Percentiles rank a stretch among this genome's conserved stretches.
Evolutionary conservation across 2,888 invertebrate species (phyloP).

Genomic region (Mimas tiliae): DNA sequence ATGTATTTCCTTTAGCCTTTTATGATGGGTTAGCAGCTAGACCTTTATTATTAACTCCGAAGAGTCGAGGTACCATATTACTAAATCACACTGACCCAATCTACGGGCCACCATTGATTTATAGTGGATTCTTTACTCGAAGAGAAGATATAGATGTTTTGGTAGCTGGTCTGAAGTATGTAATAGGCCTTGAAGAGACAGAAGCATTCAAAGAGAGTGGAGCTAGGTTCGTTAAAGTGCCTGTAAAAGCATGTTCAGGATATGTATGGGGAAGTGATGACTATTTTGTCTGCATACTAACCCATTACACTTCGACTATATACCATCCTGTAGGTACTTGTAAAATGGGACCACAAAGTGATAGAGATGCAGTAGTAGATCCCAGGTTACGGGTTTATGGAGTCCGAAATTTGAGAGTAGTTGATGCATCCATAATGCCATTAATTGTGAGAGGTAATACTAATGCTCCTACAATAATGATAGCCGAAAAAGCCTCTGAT

Average conservation of each 20-base stretch:
- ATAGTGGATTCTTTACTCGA: conserved; percentile 88
- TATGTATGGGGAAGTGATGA: conserved; percentile 85
- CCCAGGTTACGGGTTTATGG: conserved; percentile 86
- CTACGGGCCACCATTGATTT: conserved; percentile 89
- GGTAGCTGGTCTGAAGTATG: conserved; percentile 85
- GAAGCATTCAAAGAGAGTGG: conserved; percentile 84
- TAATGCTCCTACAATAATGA: conserved; percentile 94
- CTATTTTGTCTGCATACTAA: conserved; percentile 87
- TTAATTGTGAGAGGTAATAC: conserved; percentile 89
- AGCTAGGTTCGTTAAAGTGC: conserved; percentile 80
- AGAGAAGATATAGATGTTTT: conserved; percentile 86
- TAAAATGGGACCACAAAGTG: conserved; percentile 88
- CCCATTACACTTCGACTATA: conserved; percentile 88
- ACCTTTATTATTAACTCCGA: conserved; percentile 86
- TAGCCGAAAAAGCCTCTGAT: conserved; percentile 92
- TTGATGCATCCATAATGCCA: conserved; percentile 89
- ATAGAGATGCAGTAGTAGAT: conserved; percentile 87
- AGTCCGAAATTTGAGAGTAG: conserved; percentile 85
- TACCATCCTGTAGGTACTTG: conserved; percentile 89
- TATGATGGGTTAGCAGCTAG: conserved; percentile 86
- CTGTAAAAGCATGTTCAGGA: conserved; percentile 84
- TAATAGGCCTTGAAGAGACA: conserved; percentile 84
- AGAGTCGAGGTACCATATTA: conserved; percentile 86
- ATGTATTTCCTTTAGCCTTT: conserved; percentile 84
- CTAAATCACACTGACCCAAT: conserved; percentile 89